Evolutionary conservation across 1,140 invertebrate species (phyloP), one percentile per base, ranked within the genome.

Genomic region (Mamestra configurata): DNA sequence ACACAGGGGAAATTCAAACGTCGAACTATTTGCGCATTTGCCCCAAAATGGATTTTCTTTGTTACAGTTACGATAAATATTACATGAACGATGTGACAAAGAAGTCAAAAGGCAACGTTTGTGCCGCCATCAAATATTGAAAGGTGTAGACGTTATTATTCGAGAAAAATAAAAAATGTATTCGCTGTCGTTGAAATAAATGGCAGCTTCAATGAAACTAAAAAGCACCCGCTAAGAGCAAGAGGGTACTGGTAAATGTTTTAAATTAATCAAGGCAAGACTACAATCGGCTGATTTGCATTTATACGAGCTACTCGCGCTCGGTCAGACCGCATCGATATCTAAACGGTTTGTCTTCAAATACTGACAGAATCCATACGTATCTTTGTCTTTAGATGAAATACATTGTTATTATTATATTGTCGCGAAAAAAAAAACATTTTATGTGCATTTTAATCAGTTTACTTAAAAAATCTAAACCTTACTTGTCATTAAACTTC

Each of bases 1-100:
- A 93, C 91, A 90, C 90, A 89, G 80, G 91, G 90, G 91, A 93
- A 92, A 92, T 92, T 90, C 90, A 90, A 92, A 93, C 89, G 89
- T 93, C 90, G 89, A 93, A 92, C 90, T 91, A 92, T 93, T 93
- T 92, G 89, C 86, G 85, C 88, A 83, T 92, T 92, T 89, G 82
- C 80, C 88, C 89, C 88, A 89, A 92, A 92, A 93, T 91, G 84
- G 87, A 90, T 91, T 92, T 92, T 92, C 89, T 92, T 93, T 89
- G 88, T 92, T 86, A 86, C 87, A 85, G 81, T 84, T 86, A 88
- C 89, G 83, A 91, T 93, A 92, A 93, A 92, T 93, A 91, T 92
- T 92, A 84, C 84, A 93, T 89, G 88, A 91, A 91, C 83, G 86
- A 88, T 88, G 87, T 89, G 87, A 90, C 89, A 90, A 92, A 91